Evolutionary conservation across 2,888 invertebrate species (phyloP).

Genomic region (Athalia cordata): DNA sequence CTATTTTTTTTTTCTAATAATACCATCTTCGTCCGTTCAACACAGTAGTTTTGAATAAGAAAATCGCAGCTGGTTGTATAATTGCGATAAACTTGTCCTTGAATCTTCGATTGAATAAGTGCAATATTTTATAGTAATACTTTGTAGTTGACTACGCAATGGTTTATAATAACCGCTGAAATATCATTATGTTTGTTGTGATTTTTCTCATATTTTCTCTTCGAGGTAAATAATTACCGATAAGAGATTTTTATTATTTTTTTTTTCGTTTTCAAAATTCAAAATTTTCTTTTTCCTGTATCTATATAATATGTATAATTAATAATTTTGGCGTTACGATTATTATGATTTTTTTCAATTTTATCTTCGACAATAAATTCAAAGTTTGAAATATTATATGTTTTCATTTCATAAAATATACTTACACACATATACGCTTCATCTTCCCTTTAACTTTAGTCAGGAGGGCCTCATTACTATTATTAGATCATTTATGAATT

Average conservation of each 20-base stretch:
- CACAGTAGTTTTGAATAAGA: no score
- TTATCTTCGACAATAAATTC: conserved; percentile 7
- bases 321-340: neutral
- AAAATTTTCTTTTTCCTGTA: neutral
- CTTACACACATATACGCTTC: neutral
- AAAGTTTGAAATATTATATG: conserved; percentile 21
- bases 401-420: conserved; percentile 19
- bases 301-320: neutral
- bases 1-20: neutral
- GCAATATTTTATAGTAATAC: conserved; percentile 9
- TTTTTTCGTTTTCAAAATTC: conserved; percentile 3
- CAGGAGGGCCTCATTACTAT: neutral
- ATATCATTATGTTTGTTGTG: neutral
- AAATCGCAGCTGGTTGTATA: no score
- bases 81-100: no score
- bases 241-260: neutral
- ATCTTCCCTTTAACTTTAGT: conserved; percentile 4
- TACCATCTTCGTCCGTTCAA: neutral
- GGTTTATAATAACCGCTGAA: conserved; percentile 7
- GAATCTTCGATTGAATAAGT: neutral
- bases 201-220: neutral
- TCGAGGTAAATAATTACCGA: no score
- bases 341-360: conserved; percentile 2
- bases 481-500: no score
- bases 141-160: neutral